Base-by-base conservation (phyloP, 2,888 invertebrate genomes). In the Cataglyphis livida region DNA sequence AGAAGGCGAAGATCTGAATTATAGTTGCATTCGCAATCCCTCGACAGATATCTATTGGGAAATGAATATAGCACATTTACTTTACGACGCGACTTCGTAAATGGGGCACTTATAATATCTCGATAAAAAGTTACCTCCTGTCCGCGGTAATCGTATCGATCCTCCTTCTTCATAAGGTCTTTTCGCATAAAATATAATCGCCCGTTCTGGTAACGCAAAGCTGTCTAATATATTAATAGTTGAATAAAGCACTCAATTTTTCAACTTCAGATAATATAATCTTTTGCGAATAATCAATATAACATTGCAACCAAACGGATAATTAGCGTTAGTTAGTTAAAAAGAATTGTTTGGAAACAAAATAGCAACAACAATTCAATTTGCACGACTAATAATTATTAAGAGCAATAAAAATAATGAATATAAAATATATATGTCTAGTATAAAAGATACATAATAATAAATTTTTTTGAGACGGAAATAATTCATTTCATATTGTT, bases 211-310 rank as follows among this genome's bases (percentile, higher is more conserved):
- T 25, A 59, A 48, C 51, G 71, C 35, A 32, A 61, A 38, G 41
- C 51, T 66, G 25, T 78, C 57, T 79, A 82, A 66, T 65, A 66
- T 78, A 84, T 87, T 87, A 84, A 87, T 84, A 71, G 82, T 32
- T 44, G 74, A 84, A 87, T 86, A 86, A 86, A 57, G 61, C 48
- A 68, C 59, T 64, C 54, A 54, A 65, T 87, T 79, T 61, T 70
- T 59, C 48, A 10, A 51, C 51, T 41, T 15, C 61, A 41, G 57
- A 38, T 54, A 35, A 51, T 32, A 74, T 75, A 85, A 84, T 79
- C 78, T 75, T 44, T 79, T 61, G 59, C 70, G n/a, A 41, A 44
- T 54, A 74, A 71, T 71, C 66, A 5, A 28, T n/a, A 7, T n/a
- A 35, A 28, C 3, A 51, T 38, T 59, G 54, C 15, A 35, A 64